These are phyloP conservation scores for Hylaeus anthracinus DNA, from an alignment of 1,140 invertebrate species.

Conservation along the genomic window DNA sequence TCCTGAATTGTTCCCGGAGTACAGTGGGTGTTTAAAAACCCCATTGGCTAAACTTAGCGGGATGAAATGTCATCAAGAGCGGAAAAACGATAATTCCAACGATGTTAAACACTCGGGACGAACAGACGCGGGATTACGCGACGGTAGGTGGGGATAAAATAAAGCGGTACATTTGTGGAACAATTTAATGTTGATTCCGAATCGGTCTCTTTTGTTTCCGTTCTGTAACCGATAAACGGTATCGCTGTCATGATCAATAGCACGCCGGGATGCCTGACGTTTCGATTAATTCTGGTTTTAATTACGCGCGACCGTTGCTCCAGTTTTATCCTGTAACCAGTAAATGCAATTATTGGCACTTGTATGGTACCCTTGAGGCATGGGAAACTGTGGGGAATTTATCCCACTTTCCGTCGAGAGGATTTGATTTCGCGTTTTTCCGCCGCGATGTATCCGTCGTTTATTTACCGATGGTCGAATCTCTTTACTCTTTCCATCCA, in stretches of 20 bases:
- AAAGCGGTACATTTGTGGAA: slow-evolving; percentile 18
- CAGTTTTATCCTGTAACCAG: slow-evolving; percentile 7
- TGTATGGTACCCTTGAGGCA: slow-evolving; percentile 17
- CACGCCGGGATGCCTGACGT: slow-evolving; percentile 18
- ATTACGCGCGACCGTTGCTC: slow-evolving; percentile 33
- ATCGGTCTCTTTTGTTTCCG: slow-evolving; percentile 20
- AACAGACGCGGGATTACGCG: background rate
- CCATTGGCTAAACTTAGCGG: background rate
- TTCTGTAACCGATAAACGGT: slow-evolving; percentile 32
- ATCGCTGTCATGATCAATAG: slow-evolving; percentile 33
- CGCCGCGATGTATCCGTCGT: background rate
- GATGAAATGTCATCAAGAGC: background rate
- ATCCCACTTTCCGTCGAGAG: background rate
- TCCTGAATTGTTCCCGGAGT: too few species aligned
- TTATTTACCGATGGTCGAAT: slow-evolving; percentile 5
- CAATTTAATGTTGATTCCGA: slow-evolving; percentile 30
- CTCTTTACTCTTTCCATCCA: slow-evolving; percentile 4
- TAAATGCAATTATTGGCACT: slow-evolving; percentile 47
- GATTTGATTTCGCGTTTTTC: slow-evolving; percentile 5
- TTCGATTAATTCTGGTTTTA: slow-evolving; percentile 45
- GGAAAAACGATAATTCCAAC: background rate
- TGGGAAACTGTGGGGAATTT: slow-evolving; percentile 15
- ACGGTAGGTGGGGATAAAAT: background rate
- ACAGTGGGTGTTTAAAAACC: background rate
- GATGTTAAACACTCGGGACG: background rate